Base-by-base conservation (phyloP, 2,888 invertebrate genomes). In the Ophion ellenae region DNA sequence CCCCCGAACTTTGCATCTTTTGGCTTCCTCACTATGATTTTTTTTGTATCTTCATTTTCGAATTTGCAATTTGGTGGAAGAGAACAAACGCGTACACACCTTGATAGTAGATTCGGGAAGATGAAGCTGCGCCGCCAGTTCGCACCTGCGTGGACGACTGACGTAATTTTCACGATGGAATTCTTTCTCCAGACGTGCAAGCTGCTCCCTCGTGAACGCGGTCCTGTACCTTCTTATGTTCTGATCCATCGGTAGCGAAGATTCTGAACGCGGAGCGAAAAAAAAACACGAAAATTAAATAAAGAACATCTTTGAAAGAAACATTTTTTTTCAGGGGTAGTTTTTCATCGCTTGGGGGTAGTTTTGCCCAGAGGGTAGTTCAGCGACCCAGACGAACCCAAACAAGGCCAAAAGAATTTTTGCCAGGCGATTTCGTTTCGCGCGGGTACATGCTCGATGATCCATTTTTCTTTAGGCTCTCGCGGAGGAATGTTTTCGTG, bases 161-260 rank as follows among this genome's bases (percentile, higher is more conserved):
- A 99, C 99, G 94, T 99, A 99, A 94, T 99, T 99, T 94, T 99
- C 99, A 91, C 98, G 97, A 94, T 97, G 96, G 93, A 99, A 99
- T 94, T 99, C 99, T 91, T 98, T 98, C 94, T 99, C 99, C 78
- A 99, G 95, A 17, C 98, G 95, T 0, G 96, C 96, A 66, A 99
- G 94, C 94, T 99, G 99, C 93, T 99, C 99, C 14, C 99, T 95
- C 0, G 99, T 98, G 94, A 99, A 99, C 0, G 99, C 99, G 0
- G 99, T 99, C 71, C 99, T 96, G 94, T 99, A 99, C 79, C 99
- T 96, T 84, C 99, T 96, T 89, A 97, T 97, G 90, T 96, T 96
- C 20, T 96, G 96, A 91, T 97, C 96, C 88, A 93, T 90, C 0
- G 91, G 86, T 32, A 87, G 81, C 64, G 88, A 87, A 17, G 87